Percentiles rank a stretch among this genome's conserved stretches.
Conservation (phyloP, 2,888 invertebrate genomes). For the Plagodis dolabraria region DNA sequence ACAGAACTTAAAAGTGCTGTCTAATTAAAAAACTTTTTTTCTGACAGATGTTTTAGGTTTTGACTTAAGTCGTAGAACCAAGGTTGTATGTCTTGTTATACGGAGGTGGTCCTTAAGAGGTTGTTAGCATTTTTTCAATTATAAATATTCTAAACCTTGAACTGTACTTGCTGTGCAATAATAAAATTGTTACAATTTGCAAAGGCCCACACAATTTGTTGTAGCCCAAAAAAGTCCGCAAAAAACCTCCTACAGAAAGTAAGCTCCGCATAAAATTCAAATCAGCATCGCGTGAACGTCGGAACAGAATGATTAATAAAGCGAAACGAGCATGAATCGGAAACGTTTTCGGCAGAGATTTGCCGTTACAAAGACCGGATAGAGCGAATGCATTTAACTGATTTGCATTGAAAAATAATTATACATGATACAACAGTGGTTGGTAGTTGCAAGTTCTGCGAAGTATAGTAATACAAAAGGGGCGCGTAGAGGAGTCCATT, state of each 20-base stretch:
- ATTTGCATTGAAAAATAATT: slow-evolving; percentile 8
- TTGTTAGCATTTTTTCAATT: too few species aligned
- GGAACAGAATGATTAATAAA: slow-evolving; percentile 37
- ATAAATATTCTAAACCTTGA: too few species aligned
- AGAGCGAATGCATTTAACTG: slow-evolving; percentile 7
- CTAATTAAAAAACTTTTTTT: too few species aligned
- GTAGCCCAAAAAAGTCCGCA: slow-evolving; percentile 12
- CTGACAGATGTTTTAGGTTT: too few species aligned
- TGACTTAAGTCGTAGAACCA: too few species aligned
- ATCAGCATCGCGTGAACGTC: slow-evolving; percentile 38
- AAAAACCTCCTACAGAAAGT: slow-evolving; percentile 16
- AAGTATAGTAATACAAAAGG: too few species aligned
- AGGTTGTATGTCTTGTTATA: too few species aligned
- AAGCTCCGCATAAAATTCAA: slow-evolving; percentile 34
- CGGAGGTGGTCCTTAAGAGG: too few species aligned
- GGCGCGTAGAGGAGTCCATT: too few species aligned
- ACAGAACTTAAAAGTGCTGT: too few species aligned
- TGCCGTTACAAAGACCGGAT: slow-evolving; percentile 14
- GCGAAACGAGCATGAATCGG: slow-evolving; percentile 33
- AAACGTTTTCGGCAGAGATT: slow-evolving; percentile 35
- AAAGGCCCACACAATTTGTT: neutral
- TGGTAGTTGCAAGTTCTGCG: too few species aligned
- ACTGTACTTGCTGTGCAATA: too few species aligned
- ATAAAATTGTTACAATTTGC: neutral
- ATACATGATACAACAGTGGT: neutral